Conservation (phyloP, 2,113 vertebrate species). For the Phalacrocorax carbo region DNA sequence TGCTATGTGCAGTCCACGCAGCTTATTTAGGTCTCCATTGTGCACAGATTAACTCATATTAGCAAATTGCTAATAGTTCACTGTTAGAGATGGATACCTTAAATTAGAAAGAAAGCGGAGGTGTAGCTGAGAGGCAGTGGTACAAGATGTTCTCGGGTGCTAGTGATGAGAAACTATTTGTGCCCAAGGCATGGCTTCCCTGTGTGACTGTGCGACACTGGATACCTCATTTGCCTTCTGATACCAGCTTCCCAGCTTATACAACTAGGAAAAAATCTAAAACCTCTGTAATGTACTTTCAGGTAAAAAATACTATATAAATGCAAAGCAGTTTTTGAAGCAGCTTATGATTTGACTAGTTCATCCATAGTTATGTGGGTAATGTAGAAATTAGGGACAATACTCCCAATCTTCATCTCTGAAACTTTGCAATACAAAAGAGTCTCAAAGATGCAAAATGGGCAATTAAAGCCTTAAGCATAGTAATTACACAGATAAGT, state of each 20-base stretch:
- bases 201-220: neutral
- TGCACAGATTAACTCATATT: neutral
- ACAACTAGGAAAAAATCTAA: neutral
- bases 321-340: constrained; percentile 53
- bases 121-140: neutral
- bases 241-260: neutral
- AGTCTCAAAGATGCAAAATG: constrained; percentile 15
- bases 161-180: neutral
- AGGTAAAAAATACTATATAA: constrained; percentile 48
- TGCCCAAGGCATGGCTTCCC: neutral
- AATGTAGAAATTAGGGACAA: constrained; percentile 3
- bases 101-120: neutral
- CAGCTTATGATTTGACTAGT: constrained; percentile 19
- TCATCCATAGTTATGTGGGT: constrained; percentile 44
- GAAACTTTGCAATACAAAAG: neutral
- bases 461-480: constrained; percentile 10
- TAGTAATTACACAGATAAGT: constrained; percentile 12
- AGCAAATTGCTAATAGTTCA: neutral
- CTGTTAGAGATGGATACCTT: neutral
- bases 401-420: neutral
- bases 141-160: neutral
- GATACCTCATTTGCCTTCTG: neutral
- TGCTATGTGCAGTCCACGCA: neutral
- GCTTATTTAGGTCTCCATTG: neutral
- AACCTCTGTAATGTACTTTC: neutral